Evolutionary conservation across 2,797 vertebrate genomes (phyloP).

Genomic region (Phyllotis vaccarum): DNA sequence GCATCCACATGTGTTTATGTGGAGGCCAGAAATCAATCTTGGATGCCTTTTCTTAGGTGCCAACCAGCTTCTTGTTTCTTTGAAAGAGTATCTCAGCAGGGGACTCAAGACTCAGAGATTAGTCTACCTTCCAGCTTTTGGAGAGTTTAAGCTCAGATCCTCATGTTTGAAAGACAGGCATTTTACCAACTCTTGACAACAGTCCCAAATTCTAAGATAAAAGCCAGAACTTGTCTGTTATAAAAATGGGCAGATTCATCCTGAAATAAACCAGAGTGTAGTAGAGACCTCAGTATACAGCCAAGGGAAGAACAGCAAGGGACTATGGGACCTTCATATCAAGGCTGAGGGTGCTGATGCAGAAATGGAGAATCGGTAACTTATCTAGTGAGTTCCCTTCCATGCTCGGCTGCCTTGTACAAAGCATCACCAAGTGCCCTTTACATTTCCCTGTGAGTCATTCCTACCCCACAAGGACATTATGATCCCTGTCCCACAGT

Average conservation of each 20-base stretch:
- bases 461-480: not conserved
- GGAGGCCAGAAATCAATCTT: not conserved
- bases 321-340: not conserved
- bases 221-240: not conserved
- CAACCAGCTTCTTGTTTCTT: not conserved
- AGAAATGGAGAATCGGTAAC: not conserved
- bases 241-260: not conserved
- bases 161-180: not conserved
- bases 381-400: fast-evolving
- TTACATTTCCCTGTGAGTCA: not conserved
- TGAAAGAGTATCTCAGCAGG: not conserved
- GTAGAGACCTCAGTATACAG: not conserved
- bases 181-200: not conserved
- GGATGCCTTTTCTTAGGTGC: not conserved
- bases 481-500: not conserved
- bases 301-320: not conserved
- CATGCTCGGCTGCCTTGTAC: not conserved
- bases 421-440: not conserved
- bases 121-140: not conserved
- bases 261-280: not conserved
- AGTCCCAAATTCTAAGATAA: not conserved
- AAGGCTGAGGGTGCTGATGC: too few species aligned
- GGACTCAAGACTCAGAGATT: not conserved
- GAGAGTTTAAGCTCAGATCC: not conserved
- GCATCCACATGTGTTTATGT: not conserved